A percentile compares a stretch with the other conserved stretches of the same genome.
Evolutionary conservation across 2,797 vertebrate genomes (phyloP).

Genomic region (Gymnothorax reevesii): DNA sequence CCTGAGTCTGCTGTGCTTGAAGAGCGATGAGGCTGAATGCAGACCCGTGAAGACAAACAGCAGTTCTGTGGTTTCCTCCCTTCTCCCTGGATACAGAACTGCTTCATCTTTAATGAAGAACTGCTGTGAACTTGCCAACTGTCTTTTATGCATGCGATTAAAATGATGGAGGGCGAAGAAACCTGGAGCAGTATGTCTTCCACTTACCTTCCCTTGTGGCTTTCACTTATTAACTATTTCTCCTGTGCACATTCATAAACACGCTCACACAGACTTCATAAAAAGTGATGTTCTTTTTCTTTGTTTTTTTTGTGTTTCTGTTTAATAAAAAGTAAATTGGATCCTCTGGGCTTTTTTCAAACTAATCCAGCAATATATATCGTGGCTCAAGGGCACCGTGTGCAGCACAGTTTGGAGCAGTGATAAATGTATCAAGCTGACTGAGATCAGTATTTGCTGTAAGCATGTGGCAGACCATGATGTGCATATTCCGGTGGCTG

Average conservation of each 20-base stretch:
- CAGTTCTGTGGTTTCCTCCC: neutral
- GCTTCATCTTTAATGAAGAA: constrained; percentile 6
- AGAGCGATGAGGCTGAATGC: neutral
- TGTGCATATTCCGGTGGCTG: too few relatives aligned
- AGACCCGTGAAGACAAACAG: neutral
- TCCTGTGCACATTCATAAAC: neutral
- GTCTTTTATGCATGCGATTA: constrained; percentile 23
- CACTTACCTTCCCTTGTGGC: neutral
- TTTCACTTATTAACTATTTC: neutral
- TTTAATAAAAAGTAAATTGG: neutral
- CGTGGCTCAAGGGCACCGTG: neutral
- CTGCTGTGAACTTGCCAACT: neutral
- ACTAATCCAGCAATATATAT: neutral
- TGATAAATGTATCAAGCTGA: neutral
- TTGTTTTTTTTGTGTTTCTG: neutral
- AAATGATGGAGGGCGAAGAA: constrained; percentile 15
- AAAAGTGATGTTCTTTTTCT: neutral
- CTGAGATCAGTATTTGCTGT: too few relatives aligned
- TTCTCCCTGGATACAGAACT: neutral
- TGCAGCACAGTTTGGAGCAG: neutral
- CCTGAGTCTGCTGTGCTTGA: neutral
- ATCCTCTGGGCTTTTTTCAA: neutral
- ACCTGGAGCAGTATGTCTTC: constrained; percentile 30
- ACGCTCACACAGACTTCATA: neutral
- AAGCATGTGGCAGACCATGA: too few relatives aligned